Base-by-base conservation (phyloP, 1,140 invertebrate genomes). In the Chymomyza costata region DNA sequence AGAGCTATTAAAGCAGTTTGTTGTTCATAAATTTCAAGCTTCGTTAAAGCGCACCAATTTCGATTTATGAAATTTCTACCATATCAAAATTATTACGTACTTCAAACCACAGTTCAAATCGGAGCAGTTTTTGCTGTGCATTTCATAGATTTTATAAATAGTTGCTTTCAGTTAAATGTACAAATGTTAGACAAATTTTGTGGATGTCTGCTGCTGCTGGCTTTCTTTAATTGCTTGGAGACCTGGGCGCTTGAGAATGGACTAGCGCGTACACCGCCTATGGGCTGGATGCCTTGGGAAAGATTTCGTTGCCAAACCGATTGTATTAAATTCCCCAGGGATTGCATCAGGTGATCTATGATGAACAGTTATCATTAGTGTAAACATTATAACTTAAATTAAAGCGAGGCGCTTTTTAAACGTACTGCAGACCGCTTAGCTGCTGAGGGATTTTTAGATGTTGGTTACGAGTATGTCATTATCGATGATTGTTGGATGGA, bases 401-500 rank as follows among this genome's bases (percentile, higher is more conserved):
- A 3, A 1, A 98, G 97, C 86, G 97, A 98, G 86, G 89, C 91
- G 30, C 88, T 99, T 0, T 97, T 97, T 86, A 92, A 92, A 61
- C 93, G 93, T 44, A 97, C 96, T 93, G 91, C 96, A 3, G 95
- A 98, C 83, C 89, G 94, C 41, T 87, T 99, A 46, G 93, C 95
- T 3, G 87, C 90, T 6, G 94, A 97, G 81, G 97, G 97, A 0
- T 98, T 96, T 82, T 92, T 92, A 15, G 91, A 91, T 13, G 91
- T 88, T 3, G 97, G 97, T 31, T 99, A 98, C 86, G 91, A 97
- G 80, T 96, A 96, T 82, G 90, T 98, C 45, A 97, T 96, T 84
- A 92, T 99, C 50, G 97, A 99, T 83, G 97, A 99, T 87, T 99
- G 97, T 86, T 99, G 96, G 96, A 87, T 95, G 59, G 93, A 94